phyloP scores from a whole-genome alignment of 2,113 vertebrate species.

The Charina bottae region DNA sequence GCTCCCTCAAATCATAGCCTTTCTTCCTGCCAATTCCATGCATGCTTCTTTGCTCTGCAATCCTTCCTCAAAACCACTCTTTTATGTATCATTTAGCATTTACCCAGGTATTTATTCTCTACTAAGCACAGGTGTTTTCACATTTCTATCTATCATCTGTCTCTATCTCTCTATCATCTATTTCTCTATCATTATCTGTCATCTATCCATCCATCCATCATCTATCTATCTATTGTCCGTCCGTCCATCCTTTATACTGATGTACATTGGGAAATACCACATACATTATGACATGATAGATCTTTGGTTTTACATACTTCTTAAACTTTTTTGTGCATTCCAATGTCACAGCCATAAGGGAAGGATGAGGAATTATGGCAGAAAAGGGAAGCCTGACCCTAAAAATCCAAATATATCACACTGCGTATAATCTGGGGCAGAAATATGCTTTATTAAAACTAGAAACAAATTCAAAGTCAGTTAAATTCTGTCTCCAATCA shows the following conservation, averaged over 20 bases:
- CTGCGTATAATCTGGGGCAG: background rate
- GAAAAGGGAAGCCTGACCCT: background rate
- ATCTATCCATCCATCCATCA: no score
- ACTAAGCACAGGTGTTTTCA: background rate
- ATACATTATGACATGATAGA: background rate
- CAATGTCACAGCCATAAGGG: background rate
- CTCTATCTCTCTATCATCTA: background rate
- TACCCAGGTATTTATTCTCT: background rate
- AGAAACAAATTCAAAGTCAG: background rate
- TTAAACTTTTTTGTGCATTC: background rate
- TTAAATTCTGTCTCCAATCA: background rate
- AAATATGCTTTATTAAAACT: background rate
- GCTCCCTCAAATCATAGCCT: background rate
- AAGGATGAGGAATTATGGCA: background rate
- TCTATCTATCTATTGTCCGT: no score
- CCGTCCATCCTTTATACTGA: background rate
- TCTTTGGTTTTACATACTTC: background rate
- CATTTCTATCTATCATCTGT: background rate
- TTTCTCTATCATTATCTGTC: no score
- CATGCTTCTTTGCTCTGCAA: background rate
- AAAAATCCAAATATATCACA: background rate
- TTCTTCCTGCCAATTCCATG: background rate
- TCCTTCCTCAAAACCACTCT: background rate
- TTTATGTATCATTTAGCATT: background rate
- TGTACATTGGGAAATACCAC: background rate